Conservation (phyloP, 2,888 invertebrate species). For the Mylabris sibirica region DNA sequence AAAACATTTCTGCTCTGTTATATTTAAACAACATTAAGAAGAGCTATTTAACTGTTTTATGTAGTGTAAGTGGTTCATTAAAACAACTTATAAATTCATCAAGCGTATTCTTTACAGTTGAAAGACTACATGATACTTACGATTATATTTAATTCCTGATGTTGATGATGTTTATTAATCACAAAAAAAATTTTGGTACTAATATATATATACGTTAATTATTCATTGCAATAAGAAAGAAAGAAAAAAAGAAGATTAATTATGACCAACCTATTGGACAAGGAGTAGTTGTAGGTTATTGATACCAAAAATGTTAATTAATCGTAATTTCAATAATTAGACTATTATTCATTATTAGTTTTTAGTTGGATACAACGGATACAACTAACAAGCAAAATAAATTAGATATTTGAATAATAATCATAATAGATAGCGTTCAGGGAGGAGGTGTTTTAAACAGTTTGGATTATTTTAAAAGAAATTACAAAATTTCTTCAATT, state of each 20-base stretch:
- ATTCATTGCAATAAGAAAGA: neutral
- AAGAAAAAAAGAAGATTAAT: neutral
- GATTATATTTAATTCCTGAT: neutral
- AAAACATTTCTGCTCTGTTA: neutral
- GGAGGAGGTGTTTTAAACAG: neutral
- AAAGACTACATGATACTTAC: neutral
- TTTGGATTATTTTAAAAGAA: neutral
- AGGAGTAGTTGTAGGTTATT: neutral
- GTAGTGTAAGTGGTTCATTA: slow-evolving; percentile 11
- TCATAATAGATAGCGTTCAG: too few relatives aligned
- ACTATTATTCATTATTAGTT: too few relatives aligned
- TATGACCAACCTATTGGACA: neutral
- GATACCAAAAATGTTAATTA: neutral
- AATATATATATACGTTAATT: too few relatives aligned
- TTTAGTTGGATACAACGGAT: neutral
- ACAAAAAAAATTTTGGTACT: neutral
- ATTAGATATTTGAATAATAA: neutral
- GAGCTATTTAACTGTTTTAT: slow-evolving; percentile 11
- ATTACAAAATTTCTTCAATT: neutral
- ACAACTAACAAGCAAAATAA: neutral
- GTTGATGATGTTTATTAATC: neutral
- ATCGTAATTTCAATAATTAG: neutral
- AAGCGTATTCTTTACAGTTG: slow-evolving; percentile 10
- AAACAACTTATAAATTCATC: slow-evolving; percentile 16
- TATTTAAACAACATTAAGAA: neutral